Conservation (phyloP, 2,113 vertebrate species). For the Excalfactoria chinensis region DNA sequence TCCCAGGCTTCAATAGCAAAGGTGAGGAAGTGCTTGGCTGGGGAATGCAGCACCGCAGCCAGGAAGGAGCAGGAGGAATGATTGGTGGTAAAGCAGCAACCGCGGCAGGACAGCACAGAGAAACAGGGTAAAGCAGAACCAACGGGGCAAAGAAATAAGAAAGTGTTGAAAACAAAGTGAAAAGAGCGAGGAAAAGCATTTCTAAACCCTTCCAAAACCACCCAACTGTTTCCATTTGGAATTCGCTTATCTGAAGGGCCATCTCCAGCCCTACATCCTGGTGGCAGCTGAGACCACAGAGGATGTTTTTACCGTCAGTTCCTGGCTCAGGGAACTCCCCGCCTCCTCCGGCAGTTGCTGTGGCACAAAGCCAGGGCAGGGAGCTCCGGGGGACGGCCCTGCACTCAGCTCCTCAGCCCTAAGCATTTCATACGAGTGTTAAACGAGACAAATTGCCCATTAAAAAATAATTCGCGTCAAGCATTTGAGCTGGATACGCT, state of each 20-base stretch:
- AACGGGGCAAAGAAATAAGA: background rate
- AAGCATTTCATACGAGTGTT: too few relatives aligned
- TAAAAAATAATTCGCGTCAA: background rate
- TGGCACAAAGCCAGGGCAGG: conserved; percentile 15
- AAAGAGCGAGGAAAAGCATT: background rate
- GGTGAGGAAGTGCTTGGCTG: too few relatives aligned
- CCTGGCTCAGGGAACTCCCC: conserved; percentile 51
- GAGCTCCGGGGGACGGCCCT: background rate
- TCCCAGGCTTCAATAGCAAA: background rate
- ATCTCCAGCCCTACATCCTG: conserved; percentile 49
- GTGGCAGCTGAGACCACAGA: conserved; percentile 55
- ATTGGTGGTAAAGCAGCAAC: background rate
- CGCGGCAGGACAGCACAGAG: background rate
- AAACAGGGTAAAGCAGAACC: background rate
- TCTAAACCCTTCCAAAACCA: background rate
- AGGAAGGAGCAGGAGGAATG: background rate
- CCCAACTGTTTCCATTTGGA: background rate
- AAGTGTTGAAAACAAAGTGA: background rate
- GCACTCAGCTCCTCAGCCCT: too few relatives aligned
- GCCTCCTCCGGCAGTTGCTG: conserved; percentile 39
- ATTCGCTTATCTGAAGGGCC: conserved; percentile 44
- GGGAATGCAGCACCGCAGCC: background rate
- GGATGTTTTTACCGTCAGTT: conserved; percentile 71
- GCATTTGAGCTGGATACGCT: background rate
- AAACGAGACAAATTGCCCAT: background rate